Evolutionary conservation across 2,888 invertebrate species (phyloP).

Genomic region (Siphlonurus alternatus): DNA sequence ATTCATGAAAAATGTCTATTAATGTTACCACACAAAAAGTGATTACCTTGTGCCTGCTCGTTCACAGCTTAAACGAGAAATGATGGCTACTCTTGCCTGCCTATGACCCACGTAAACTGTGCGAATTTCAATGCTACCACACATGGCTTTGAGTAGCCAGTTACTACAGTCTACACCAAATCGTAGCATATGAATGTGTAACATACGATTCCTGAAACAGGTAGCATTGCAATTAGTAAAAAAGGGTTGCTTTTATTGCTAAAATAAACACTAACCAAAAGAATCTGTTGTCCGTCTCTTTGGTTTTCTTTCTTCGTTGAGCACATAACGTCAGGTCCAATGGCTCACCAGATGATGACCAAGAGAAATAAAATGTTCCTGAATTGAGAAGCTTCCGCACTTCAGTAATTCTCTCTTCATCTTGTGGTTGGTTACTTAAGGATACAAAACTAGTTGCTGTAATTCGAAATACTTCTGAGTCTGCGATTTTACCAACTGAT

Average conservation of each 20-base stretch:
- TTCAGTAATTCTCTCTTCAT: constrained; percentile 41
- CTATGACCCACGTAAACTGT: constrained; percentile 96
- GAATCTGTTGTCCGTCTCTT: constrained; percentile 81
- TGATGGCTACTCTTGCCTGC: constrained; percentile 85
- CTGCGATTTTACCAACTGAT: constrained; percentile 89
- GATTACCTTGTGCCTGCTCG: constrained; percentile 77
- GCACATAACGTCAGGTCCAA: constrained; percentile 91
- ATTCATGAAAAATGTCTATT: too few relatives aligned
- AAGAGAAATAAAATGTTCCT: constrained; percentile 97
- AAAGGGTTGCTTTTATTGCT: not conserved
- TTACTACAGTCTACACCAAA: constrained; percentile 78
- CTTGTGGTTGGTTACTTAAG: constrained; percentile 49
- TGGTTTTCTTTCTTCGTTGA: constrained; percentile 68
- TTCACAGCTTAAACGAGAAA: constrained; percentile 93
- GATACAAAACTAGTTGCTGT: constrained; percentile 86
- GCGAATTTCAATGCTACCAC: constrained; percentile 92
- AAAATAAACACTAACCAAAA: constrained; percentile 52
- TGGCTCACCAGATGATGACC: constrained; percentile 40
- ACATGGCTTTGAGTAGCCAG: constrained; percentile 92
- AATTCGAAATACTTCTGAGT: constrained; percentile 87
- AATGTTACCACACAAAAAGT: not conserved
- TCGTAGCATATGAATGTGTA: constrained; percentile 82
- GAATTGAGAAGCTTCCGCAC: constrained; percentile 82
- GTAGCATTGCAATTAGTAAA: not conserved
- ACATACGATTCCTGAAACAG: constrained; percentile 65